Conservation (phyloP, 2,888 invertebrate genomes). For the Platynereis dumerilii region DNA sequence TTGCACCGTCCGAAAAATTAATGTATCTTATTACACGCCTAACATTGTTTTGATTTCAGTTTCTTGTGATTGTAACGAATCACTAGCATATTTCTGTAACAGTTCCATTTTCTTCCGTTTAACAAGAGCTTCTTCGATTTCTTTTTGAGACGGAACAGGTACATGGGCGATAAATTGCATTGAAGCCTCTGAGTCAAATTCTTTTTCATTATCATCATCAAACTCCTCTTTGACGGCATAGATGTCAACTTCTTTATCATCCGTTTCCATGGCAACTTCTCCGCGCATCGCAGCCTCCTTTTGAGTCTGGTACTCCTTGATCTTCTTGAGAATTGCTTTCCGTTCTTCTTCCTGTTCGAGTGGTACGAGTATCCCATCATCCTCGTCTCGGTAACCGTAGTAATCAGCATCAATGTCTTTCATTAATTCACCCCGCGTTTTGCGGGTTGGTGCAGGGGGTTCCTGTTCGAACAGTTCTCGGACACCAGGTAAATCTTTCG, state of each 20-base stretch:
- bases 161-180: conserved; percentile 79
- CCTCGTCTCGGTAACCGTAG: conserved; percentile 98
- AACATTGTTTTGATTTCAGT: conserved; percentile 62
- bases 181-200: conserved; percentile 41
- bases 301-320: conserved; percentile 76
- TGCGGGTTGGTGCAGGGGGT: conserved; percentile 83
- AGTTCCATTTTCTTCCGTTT: conserved; percentile 90
- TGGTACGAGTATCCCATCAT: conserved; percentile 92
- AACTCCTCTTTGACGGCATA: conserved; percentile 67
- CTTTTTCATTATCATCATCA: conserved; percentile 43
- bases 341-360: conserved; percentile 83
- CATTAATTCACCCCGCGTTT: conserved; percentile 96
- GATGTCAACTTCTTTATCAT: conserved; percentile 71
- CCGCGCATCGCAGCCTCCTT: conserved; percentile 61
- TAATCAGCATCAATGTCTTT: conserved; percentile 98
- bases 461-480: conserved; percentile 93
- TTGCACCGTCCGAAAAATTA: no score
- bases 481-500: conserved; percentile 97
- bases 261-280: conserved; percentile 31
- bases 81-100: conserved; percentile 77
- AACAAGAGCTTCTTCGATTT: conserved; percentile 90
- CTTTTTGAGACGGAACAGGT: conserved; percentile 91
- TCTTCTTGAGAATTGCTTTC: conserved; percentile 69
- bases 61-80: conserved; percentile 59
- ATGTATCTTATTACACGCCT: conserved; percentile 49